Base-by-base conservation (phyloP, 1,140 invertebrate species). In the Bradysia coprophila region DNA sequence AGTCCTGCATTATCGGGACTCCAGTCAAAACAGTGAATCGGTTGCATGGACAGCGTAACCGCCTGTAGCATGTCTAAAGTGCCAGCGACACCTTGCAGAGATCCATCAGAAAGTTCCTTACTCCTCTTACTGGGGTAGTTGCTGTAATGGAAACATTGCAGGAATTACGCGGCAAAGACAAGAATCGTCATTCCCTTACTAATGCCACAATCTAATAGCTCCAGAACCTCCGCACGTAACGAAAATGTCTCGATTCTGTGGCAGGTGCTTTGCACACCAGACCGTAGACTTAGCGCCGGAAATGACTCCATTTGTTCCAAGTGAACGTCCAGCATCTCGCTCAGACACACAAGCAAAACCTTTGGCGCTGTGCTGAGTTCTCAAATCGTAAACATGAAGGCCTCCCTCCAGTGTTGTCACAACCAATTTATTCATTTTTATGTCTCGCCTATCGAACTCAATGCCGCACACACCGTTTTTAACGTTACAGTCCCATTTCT, bases 221-320 rank as follows among this genome's bases (percentile, higher is more conserved):
- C 91, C 92, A 54, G 75, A 76, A 10, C 92, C 91, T 8, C 89
- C 87, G 49, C 79, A 78, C 0, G 91, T 93, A 49, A 85, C 72
- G 57, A 95, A 95, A n/a, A 96, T 60, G 57, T 96, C 91, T 40
- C 91, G 69, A 60, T 95, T 94, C 64, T 96, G 91, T 1, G 91
- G 91, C 37, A 95, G 62, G 68, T 95, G 91, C 37, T 74, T 72
- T 2, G 73, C 81, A 22, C 73, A 61, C 92, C 91, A 95, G 32
- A 96, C 69, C 1, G 87, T 91, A n/a, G 84, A 79, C 45, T 77
- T 58, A 74, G 81, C 40, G 65, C 77, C 77, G 73, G 48, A 50
- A 54, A 64, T 53, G 38, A 55, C 51, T n/a, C 50, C 52, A 47
- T 53, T 59, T 3, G 48, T 47, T 32, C 57, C 57, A 2, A 53